Evolutionary conservation across 2,797 vertebrate species (phyloP), one percentile per base, ranked within the genome.

Genomic region (Danio albolineatus): DNA sequence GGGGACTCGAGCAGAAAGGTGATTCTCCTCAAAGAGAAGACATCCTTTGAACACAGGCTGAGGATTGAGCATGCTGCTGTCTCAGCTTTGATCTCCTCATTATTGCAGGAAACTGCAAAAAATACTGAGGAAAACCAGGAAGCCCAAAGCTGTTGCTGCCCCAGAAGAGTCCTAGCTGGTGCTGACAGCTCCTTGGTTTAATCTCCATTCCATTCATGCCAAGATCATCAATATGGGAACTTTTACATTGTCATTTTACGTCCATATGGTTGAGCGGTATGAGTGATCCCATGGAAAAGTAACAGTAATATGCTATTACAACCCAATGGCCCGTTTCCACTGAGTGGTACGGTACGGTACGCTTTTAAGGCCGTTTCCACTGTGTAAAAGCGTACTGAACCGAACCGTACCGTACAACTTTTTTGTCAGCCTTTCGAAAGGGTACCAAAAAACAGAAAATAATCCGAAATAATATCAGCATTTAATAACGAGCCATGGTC

Each of bases 31-130:
- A 71, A 70, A 70, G 65, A n/a, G 53, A 21, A 64, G 43, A 65
- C 38, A 66, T 59, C 10, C 78, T 76, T 80, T 80, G 77, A 83
- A 83, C 72, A 76, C 67, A 54, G 19, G 28, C 53, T 38, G n/a
- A 53, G 43, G 62, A 78, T 49, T 75, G 38, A 44, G 38, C n/a
- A 17, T 44, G 76, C 44, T 73, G 64, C 62, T 17, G 7, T 59
- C 41, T 64, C 12, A 74, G 78, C 82, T 83, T 83, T 83, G 78
- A 80, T 80, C 82, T 60, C 49, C 61, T 69, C 54, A 75, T 79
- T 78, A 75, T 69, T 73, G 62, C 81, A 82, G 81, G 70, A 82
- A 74, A 79, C 71, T 14, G 62, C 16, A 44, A 38, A 39, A 41
- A 56, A 82, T 38, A 72, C 57, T 10, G 43, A 39, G 54, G 12